A percentile compares a stretch with the other conserved stretches of the same genome.
phyloP scores from a whole-genome alignment of 2,888 invertebrate genomes.

The Microctonus aethiopoides region DNA sequence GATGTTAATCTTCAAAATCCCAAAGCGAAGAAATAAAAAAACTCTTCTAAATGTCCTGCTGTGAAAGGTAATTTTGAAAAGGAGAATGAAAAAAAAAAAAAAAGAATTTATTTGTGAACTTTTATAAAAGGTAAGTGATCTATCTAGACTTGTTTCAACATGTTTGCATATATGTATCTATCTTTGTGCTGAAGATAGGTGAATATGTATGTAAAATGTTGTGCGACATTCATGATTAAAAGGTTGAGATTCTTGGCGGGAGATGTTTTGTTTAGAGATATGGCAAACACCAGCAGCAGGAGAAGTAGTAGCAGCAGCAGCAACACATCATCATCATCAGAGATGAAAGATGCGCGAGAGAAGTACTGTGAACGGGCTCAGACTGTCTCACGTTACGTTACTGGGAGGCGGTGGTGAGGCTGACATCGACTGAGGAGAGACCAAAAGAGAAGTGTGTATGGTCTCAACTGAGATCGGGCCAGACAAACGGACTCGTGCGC shows the following conservation, averaged over 20 bases:
- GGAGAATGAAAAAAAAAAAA: background rate
- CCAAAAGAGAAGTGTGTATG: constrained; percentile 39
- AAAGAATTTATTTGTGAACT: no score
- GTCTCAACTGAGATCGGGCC: constrained; percentile 49
- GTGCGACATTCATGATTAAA: no score
- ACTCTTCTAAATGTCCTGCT: constrained; percentile 28
- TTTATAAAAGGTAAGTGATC: no score
- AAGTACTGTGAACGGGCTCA: constrained; percentile 20
- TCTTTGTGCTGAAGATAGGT: no score
- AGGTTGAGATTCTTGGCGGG: background rate
- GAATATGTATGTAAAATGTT: no score
- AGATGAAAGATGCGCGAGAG: background rate
- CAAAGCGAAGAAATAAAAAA: constrained; percentile 30
- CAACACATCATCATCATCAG: background rate
- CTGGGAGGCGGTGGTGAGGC: constrained; percentile 62
- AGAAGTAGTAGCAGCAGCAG: no score
- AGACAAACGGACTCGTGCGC: constrained; percentile 59
- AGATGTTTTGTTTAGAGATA: background rate
- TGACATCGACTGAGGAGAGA: constrained; percentile 51
- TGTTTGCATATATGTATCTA: no score
- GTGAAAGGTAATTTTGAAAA: constrained; percentile 21
- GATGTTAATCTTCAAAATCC: constrained; percentile 24
- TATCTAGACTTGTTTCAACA: no score
- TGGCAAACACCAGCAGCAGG: no score
- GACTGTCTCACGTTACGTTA: constrained; percentile 46